Conservation (phyloP, 2,797 vertebrate species). For the Spinus pinus region DNA sequence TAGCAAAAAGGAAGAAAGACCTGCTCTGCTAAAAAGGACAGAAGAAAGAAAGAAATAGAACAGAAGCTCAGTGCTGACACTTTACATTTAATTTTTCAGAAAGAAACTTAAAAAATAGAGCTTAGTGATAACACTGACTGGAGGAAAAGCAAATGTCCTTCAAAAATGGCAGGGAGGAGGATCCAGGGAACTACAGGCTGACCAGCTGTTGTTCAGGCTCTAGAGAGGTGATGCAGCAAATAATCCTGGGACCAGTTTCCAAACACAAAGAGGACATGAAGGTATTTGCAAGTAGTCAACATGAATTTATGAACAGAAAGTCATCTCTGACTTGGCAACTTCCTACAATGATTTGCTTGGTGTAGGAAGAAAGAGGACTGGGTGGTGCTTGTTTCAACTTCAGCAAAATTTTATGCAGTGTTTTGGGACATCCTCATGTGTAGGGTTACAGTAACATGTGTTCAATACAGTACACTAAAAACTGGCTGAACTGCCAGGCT, state of each 20-base stretch:
- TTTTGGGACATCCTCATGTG: not conserved
- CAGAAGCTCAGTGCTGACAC: not conserved
- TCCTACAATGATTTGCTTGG: not conserved
- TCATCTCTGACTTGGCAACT: not conserved
- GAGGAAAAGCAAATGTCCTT: not conserved
- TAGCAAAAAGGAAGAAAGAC: not conserved
- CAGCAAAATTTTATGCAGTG: not conserved
- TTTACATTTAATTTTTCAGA: not conserved
- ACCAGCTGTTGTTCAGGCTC: not conserved
- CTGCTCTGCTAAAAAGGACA: not conserved
- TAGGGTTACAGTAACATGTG: not conserved
- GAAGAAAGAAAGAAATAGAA: not conserved
- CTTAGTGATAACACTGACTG: not conserved
- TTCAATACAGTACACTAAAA: not conserved
- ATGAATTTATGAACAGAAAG: not conserved
- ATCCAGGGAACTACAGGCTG: too few relatives aligned
- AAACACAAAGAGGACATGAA: not conserved
- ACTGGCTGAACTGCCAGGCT: not conserved
- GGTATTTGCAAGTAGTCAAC: not conserved
- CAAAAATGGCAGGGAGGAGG: not conserved
- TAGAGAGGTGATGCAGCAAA: not conserved
- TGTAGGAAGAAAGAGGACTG: not conserved
- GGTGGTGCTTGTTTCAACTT: not conserved
- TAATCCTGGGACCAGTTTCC: not conserved
- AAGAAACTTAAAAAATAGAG: not conserved